A percentile compares a stretch with the other conserved stretches of the same genome.
phyloP scores from a whole-genome alignment of 2,888 invertebrate genomes.

The Drosophila engyochracea region DNA sequence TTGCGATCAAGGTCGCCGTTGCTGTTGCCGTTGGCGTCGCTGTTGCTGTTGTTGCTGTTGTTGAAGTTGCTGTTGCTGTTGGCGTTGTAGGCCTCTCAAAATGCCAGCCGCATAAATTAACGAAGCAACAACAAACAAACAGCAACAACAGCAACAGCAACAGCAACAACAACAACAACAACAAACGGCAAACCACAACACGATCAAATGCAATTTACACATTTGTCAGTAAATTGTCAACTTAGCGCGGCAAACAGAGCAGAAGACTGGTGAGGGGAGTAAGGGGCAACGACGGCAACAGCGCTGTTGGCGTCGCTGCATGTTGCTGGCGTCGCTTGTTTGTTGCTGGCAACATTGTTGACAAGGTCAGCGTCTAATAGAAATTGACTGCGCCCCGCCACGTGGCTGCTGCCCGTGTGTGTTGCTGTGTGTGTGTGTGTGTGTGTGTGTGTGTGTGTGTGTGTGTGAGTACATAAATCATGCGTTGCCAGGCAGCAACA shows the following conservation, averaged over 20 bases:
- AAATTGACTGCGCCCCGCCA: constrained; percentile 68
- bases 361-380: constrained; percentile 80
- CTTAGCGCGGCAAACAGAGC: constrained; percentile 66
- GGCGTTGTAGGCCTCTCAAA: constrained; percentile 62
- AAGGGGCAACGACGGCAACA: constrained; percentile 32
- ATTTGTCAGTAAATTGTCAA: constrained; percentile 83
- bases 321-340: constrained; percentile 49
- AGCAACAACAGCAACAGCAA: constrained; percentile 34
- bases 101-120: constrained; percentile 77
- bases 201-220: constrained; percentile 79
- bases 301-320: constrained; percentile 43
- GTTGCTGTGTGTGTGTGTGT: constrained; percentile 13
- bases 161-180: constrained; percentile 40
- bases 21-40: constrained; percentile 7
- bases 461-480: constrained; percentile 75
- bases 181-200: constrained; percentile 47
- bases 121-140: constrained; percentile 45
- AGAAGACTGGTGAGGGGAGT: neutral
- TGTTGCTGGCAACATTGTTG: constrained; percentile 78
- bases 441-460: constrained; percentile 10
- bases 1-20: constrained; percentile 61
- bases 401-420: constrained; percentile 37
- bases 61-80: constrained; percentile 9
- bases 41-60: constrained; percentile 3
- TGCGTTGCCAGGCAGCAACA: constrained; percentile 55